Percentiles rank a stretch among this genome's conserved stretches.
phyloP scores from a whole-genome alignment of 2,113 vertebrate species.

The Puntigrus tetrazona region DNA sequence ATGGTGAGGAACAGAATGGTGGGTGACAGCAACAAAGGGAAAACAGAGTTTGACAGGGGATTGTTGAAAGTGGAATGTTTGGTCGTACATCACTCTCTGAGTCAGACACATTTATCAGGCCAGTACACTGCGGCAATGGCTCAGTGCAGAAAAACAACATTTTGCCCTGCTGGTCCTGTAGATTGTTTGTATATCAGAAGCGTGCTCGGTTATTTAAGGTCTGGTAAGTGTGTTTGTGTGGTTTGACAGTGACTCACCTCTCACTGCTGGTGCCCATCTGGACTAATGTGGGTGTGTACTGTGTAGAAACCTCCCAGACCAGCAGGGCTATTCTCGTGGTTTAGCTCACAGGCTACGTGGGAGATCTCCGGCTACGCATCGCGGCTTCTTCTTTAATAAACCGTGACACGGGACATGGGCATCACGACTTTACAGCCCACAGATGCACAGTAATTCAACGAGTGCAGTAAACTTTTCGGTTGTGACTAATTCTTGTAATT shows the following conservation, averaged over 20 bases:
- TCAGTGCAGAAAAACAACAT: not conserved
- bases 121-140: not conserved
- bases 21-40: constrained; percentile 18
- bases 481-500: not conserved
- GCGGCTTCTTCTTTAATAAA: constrained; percentile 42
- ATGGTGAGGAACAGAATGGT: constrained; percentile 1
- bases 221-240: constrained; percentile 33
- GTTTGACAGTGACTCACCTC: constrained; percentile 48
- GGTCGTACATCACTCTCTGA: constrained; percentile 3
- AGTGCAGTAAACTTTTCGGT: not conserved
- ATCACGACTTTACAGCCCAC: constrained; percentile 28
- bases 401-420: constrained; percentile 43
- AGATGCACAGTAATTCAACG: constrained; percentile 16
- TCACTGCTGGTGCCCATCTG: constrained; percentile 44
- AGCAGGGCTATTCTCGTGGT: constrained; percentile 24
- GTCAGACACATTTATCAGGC: not conserved
- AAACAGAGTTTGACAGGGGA: constrained; percentile 4
- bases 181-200: constrained; percentile 30
- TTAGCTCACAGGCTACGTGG: constrained; percentile 43
- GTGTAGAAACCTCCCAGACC: constrained; percentile 33
- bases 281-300: constrained; percentile 21
- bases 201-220: not conserved
- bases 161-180: constrained; percentile 10
- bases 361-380: constrained; percentile 46
- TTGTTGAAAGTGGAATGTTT: constrained; percentile 19